Percentiles rank a stretch among this genome's conserved stretches.
phyloP scores from a whole-genome alignment of 2,888 invertebrate species.

The Zygothrica quintamaculata region DNA sequence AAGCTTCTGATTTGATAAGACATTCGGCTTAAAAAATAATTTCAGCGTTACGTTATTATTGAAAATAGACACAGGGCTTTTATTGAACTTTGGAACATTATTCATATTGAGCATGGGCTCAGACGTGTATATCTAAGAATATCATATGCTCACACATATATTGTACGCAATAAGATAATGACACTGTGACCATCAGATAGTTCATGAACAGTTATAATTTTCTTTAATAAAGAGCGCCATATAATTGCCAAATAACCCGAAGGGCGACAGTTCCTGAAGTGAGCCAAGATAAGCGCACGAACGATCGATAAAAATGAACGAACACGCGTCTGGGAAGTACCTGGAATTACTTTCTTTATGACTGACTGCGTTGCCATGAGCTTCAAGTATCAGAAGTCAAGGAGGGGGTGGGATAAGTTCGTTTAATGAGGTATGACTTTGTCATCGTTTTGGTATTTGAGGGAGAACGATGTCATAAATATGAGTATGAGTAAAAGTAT shows the following conservation, averaged over 20 bases:
- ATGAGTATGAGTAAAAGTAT: slow-evolving; percentile 47
- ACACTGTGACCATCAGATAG: no score
- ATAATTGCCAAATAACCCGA: slow-evolving; percentile 63
- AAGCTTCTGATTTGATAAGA: slow-evolving; percentile 30
- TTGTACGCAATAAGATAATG: not conserved
- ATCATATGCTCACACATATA: not conserved
- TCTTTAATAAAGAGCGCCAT: slow-evolving; percentile 65
- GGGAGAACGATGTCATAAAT: slow-evolving; percentile 47
- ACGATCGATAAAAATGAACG: slow-evolving; percentile 18
- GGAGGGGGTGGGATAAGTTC: slow-evolving; percentile 9
- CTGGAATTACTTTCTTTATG: slow-evolving; percentile 6
- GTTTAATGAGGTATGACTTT: slow-evolving; percentile 20
- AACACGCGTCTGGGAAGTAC: slow-evolving; percentile 55
- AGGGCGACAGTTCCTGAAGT: slow-evolving; percentile 34
- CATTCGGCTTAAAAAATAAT: slow-evolving; percentile 53
- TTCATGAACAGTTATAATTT: slow-evolving; percentile 9
- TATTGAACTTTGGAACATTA: slow-evolving; percentile 72
- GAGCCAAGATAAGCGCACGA: slow-evolving; percentile 49
- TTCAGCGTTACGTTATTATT: slow-evolving; percentile 55
- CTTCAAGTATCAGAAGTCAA: not conserved
- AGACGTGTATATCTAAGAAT: slow-evolving; percentile 17
- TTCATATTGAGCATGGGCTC: slow-evolving; percentile 42
- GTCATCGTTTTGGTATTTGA: slow-evolving; percentile 66
- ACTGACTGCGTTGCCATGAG: slow-evolving; percentile 36
- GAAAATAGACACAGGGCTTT: slow-evolving; percentile 52